Conservation (phyloP, 1,140 invertebrate species). For the Lethrus apterus region DNA sequence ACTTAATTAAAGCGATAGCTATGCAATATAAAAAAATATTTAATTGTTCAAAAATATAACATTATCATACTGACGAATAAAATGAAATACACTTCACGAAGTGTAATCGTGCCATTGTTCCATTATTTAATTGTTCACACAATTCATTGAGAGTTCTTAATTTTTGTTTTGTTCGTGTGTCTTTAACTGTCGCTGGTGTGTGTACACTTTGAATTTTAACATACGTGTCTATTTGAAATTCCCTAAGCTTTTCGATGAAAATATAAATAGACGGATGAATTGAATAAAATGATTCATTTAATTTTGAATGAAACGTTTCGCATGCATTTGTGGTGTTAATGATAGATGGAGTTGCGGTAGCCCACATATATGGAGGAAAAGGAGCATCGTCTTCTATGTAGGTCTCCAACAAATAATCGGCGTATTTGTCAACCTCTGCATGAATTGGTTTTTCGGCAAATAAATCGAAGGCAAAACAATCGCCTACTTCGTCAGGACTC, state of each 20-base stretch:
- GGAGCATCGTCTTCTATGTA: background rate
- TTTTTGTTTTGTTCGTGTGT: no score
- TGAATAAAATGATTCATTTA: background rate
- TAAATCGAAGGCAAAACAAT: conserved; percentile 10
- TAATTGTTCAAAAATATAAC: no score
- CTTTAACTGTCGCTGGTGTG: no score
- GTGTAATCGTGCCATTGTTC: no score
- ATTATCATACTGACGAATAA: no score
- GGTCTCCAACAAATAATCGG: background rate
- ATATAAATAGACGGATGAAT: background rate
- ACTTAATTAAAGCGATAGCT: no score
- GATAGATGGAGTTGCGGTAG: background rate
- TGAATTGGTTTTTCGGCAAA: background rate
- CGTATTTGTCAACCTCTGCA: background rate
- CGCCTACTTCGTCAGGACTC: conserved; percentile 6
- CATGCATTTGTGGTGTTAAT: background rate
- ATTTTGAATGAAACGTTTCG: background rate
- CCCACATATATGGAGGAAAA: conserved; percentile 7
- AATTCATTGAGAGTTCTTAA: no score
- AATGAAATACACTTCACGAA: no score
- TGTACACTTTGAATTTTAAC: conserved; percentile 3
- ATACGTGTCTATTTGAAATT: conserved; percentile 1
- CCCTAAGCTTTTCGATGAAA: no score
- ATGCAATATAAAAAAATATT: no score
- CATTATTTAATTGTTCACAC: no score